Percentiles rank a stretch among this genome's conserved stretches.
Evolutionary conservation across 2,888 invertebrate genomes (phyloP).

Genomic region (Iphiclides podalirius): DNA sequence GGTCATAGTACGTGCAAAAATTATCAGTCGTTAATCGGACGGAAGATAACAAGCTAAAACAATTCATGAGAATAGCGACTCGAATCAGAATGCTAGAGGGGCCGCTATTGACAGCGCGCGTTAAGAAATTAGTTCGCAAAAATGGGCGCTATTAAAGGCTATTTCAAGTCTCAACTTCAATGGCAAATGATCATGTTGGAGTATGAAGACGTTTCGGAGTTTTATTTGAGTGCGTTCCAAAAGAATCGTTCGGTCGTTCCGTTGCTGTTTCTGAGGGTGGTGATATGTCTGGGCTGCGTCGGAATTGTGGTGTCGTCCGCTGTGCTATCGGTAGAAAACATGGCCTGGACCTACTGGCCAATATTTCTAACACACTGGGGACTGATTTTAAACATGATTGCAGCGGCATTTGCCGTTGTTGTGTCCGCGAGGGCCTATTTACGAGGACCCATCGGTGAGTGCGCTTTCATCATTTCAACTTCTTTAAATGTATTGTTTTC

Average conservation of each 20-base stretch:
- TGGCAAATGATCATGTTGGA: conserved; percentile 43
- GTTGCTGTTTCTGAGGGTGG: conserved; percentile 44
- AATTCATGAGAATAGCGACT: conserved; percentile 1
- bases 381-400: conserved; percentile 46
- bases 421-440: conserved; percentile 46
- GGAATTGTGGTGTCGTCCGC: conserved; percentile 48
- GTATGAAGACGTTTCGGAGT: conserved; percentile 50
- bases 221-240: conserved; percentile 54
- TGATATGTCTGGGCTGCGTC: conserved; percentile 51
- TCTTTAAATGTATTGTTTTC: too few species aligned
- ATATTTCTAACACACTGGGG: conserved; percentile 70
- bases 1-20: conserved; percentile 8
- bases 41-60: conserved; percentile 15
- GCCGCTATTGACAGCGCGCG: neutral
- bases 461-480: neutral
- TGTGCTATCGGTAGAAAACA: conserved; percentile 32
- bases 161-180: conserved; percentile 51
- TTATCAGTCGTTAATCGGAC: conserved; percentile 19
- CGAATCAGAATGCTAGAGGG: conserved; percentile 4
- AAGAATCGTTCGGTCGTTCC: conserved; percentile 48
- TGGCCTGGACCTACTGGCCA: conserved; percentile 45
- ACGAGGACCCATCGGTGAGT: conserved; percentile 55
- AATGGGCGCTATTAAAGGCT: conserved; percentile 52
- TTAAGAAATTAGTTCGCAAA: conserved; percentile 15
- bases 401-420: conserved; percentile 46